A percentile compares a stretch with the other conserved stretches of the same genome.
phyloP scores from a whole-genome alignment of 2,888 invertebrate genomes.

The Epistrophe eligans region DNA sequence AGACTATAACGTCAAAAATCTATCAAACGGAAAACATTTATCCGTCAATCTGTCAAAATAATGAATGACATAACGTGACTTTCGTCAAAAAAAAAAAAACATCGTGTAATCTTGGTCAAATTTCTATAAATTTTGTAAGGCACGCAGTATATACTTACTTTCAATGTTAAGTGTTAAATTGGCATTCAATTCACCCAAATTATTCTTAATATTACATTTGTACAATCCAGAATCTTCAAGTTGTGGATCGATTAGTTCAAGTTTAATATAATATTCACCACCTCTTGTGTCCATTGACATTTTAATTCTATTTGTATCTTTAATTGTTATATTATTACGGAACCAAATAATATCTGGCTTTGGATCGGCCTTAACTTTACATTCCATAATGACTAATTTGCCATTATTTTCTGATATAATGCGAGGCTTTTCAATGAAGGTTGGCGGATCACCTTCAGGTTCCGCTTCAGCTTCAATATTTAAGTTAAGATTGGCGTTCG shows the following conservation, averaged over 20 bases:
- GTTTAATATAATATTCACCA: slow-evolving; percentile 93
- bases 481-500: slow-evolving; percentile 97
- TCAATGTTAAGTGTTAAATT: slow-evolving; percentile 99
- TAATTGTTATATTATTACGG: slow-evolving; percentile 90
- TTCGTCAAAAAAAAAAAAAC: too few relatives aligned
- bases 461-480: slow-evolving; percentile 99
- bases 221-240: slow-evolving; percentile 98
- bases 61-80: too few relatives aligned
- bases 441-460: slow-evolving; percentile 96
- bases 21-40: too few relatives aligned
- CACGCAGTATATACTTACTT: slow-evolving; percentile 88
- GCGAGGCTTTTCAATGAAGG: slow-evolving; percentile 95
- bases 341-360: slow-evolving; percentile 93
- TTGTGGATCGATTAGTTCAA: slow-evolving; percentile 95
- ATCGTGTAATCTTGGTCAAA: background rate
- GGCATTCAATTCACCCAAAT: slow-evolving; percentile 97
- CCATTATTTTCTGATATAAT: slow-evolving; percentile 93
- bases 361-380: slow-evolving; percentile 92
- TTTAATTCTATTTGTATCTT: slow-evolving; percentile 92
- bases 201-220: slow-evolving; percentile 98
- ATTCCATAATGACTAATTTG: slow-evolving; percentile 94
- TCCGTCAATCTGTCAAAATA: too few relatives aligned
- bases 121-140: background rate
- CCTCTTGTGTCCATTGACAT: slow-evolving; percentile 90
- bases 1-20: too few relatives aligned